Percentiles rank a stretch among this genome's conserved stretches.
Evolutionary conservation across 2,797 vertebrate species (phyloP).

Genomic region (Furcifer pardalis): DNA sequence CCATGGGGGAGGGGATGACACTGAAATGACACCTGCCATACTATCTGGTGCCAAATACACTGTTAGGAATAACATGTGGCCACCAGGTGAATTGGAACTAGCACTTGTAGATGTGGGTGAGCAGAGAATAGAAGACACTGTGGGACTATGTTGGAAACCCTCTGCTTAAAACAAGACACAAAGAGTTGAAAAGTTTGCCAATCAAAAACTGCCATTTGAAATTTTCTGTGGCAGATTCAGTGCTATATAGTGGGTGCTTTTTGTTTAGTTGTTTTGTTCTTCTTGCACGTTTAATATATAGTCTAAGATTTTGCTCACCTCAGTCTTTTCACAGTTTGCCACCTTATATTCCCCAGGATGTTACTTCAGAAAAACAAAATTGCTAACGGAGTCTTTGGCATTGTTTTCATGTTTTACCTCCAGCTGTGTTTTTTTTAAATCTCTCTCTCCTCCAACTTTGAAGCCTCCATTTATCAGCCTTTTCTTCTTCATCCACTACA

Average conservation of each 20-base stretch:
- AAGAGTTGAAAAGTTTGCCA: conserved; percentile 62
- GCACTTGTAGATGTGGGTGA: conserved; percentile 32
- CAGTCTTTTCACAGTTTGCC: conserved; percentile 46
- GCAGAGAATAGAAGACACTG: conserved; percentile 48
- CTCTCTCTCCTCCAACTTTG: conserved; percentile 61
- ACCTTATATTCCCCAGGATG: conserved; percentile 50
- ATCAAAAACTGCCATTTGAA: conserved; percentile 74
- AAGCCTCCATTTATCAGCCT: conserved; percentile 53
- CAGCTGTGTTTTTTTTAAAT: conserved; percentile 46
- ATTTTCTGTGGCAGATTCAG: conserved; percentile 58
- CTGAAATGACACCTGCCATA: no score
- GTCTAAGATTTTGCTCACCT: conserved; percentile 63
- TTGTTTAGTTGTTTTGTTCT: conserved; percentile 54
- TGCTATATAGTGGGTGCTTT: conserved; percentile 41
- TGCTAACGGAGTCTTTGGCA: conserved; percentile 54
- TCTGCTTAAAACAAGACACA: conserved; percentile 61
- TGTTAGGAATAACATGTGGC: no score
- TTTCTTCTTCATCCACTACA: conserved; percentile 52
- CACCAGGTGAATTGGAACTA: no score
- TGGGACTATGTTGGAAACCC: conserved; percentile 41
- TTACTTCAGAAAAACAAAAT: conserved; percentile 62
- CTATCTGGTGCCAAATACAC: no score
- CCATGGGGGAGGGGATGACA: no score
- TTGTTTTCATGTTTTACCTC: conserved; percentile 64
- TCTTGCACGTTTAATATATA: conserved; percentile 52